phyloP scores from a whole-genome alignment of 37 sponge, comb jelly and placozoan genomes.

The Spongia lamella region DNA sequence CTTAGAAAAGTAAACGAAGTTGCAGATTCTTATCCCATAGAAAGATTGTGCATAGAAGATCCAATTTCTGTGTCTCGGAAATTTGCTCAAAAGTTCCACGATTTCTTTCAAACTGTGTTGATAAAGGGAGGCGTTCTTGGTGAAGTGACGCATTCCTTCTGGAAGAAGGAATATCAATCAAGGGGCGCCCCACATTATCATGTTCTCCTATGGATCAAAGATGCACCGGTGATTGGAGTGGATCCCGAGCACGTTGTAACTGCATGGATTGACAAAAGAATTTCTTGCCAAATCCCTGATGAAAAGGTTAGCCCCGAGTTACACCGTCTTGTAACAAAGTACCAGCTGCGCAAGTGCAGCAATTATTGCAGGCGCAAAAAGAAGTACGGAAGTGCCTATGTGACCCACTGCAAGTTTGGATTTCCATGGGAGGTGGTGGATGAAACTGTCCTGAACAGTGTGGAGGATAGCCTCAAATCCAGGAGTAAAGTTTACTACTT shows the following conservation, averaged over 20 bases:
- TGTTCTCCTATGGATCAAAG: constrained; percentile 25
- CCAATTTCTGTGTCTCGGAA: constrained; percentile 51
- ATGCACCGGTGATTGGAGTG: constrained; percentile 40
- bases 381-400: constrained; percentile 3
- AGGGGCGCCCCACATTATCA: constrained; percentile 35
- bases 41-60: constrained; percentile 56
- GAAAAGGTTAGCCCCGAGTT: constrained; percentile 37
- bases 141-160: constrained; percentile 35
- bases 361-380: constrained; percentile 29
- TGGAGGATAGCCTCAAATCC: constrained; percentile 20
- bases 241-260: neutral
- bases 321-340: constrained; percentile 48
- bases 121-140: constrained; percentile 26
- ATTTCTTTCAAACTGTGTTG: constrained; percentile 24
- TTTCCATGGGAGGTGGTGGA: constrained; percentile 17
- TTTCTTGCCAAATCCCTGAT: constrained; percentile 57
- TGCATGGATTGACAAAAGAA: constrained; percentile 19
- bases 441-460: neutral
- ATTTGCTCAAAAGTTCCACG: constrained; percentile 34
- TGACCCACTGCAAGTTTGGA: constrained; percentile 19
- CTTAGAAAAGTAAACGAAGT: constrained; percentile 42
- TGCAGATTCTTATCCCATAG: constrained; percentile 32
- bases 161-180: constrained; percentile 25
- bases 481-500: constrained; percentile 18
- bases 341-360: constrained; percentile 34